A percentile compares a stretch with the other conserved stretches of the same genome.
Evolutionary conservation across 1,140 invertebrate genomes (phyloP).

Genomic region (Stratiolaelaps scimitus): DNA sequence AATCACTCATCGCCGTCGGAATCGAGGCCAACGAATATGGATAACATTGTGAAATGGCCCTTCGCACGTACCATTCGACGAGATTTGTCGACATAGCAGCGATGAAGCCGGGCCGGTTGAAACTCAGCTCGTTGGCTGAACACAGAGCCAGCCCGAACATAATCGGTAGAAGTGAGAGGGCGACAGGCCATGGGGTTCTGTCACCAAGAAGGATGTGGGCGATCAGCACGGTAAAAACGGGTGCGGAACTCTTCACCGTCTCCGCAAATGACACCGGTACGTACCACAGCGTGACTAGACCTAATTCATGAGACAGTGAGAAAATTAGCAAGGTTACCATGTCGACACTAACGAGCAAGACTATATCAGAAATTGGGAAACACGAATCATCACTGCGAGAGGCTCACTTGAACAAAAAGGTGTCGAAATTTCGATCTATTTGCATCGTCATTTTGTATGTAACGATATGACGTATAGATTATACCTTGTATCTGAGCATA

Average conservation of each 20-base stretch:
- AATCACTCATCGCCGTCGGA: not conserved
- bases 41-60: not conserved
- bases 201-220: slow-evolving; percentile 57
- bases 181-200: slow-evolving; percentile 59
- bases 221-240: slow-evolving; percentile 66
- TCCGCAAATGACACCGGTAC: slow-evolving; percentile 74
- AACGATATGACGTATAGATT: not conserved
- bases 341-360: too few species aligned
- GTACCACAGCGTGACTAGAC: slow-evolving; percentile 64
- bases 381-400: too few species aligned
- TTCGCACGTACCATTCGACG: slow-evolving; percentile 55
- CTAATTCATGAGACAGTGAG: slow-evolving; percentile 57
- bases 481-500: slow-evolving; percentile 21
- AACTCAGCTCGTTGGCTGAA: slow-evolving; percentile 66
- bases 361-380: too few species aligned
- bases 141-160: slow-evolving; percentile 70
- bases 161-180: slow-evolving; percentile 65
- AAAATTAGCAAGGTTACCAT: too few species aligned
- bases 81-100: slow-evolving; percentile 67
- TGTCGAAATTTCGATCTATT: too few species aligned
- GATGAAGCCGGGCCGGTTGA: slow-evolving; percentile 59
- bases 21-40: not conserved
- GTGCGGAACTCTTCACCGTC: slow-evolving; percentile 71
- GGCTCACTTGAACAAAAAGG: too few species aligned
- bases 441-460: too few species aligned